Conservation (phyloP, 2,888 invertebrate genomes). For the Rhimphoctona megacephalus region DNA sequence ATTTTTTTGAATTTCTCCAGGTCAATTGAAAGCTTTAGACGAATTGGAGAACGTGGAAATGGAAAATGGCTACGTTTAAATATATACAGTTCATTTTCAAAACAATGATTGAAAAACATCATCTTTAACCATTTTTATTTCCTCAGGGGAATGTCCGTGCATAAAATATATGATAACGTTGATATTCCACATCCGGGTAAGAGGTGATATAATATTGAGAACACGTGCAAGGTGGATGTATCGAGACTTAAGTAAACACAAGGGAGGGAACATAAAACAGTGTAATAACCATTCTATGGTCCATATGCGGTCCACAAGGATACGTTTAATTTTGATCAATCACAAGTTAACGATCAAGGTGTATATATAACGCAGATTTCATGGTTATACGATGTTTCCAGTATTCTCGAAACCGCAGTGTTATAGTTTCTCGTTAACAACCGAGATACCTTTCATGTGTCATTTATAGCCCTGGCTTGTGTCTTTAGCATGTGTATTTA, state of each 20-base stretch:
- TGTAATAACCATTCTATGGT: background rate
- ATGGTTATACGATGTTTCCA: background rate
- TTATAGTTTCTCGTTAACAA: constrained; percentile 22
- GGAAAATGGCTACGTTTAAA: too few relatives aligned
- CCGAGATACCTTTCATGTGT: background rate
- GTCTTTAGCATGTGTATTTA: background rate
- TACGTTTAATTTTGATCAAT: constrained; percentile 20
- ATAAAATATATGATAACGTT: background rate
- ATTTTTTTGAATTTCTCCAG: background rate
- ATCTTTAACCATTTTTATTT: background rate
- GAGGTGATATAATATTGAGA: background rate
- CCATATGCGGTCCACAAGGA: background rate
- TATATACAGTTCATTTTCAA: background rate
- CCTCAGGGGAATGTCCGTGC: background rate
- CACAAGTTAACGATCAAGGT: constrained; percentile 4
- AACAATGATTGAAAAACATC: background rate
- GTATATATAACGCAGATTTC: background rate
- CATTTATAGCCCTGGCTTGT: background rate
- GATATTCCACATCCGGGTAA: background rate
- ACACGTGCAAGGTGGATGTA: constrained; percentile 3
- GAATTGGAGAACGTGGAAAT: background rate
- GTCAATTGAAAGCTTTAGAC: background rate
- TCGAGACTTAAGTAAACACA: constrained; percentile 5
- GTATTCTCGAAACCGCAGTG: constrained; percentile 2
- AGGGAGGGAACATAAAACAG: background rate